A percentile compares a stretch with the other conserved stretches of the same genome.
phyloP scores from a whole-genome alignment of 2,888 invertebrate genomes.

The Coremacera marginata region DNA sequence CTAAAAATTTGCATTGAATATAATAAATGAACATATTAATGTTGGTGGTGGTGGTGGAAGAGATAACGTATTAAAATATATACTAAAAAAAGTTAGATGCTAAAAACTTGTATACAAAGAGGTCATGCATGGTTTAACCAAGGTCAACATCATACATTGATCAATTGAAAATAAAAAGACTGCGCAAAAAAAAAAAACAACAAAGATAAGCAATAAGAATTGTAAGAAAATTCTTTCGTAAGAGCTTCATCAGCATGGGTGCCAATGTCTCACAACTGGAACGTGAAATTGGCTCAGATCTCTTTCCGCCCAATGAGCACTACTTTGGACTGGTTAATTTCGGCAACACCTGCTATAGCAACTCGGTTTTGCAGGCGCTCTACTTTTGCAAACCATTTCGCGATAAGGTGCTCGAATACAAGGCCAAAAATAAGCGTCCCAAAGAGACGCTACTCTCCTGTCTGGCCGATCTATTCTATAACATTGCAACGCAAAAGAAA shows the following conservation, averaged over 20 bases:
- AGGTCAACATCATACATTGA: neutral
- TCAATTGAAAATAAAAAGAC: neutral
- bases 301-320: constrained; percentile 98
- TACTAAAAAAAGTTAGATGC: constrained; percentile 19
- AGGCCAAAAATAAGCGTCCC: constrained; percentile 93
- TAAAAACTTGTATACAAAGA: neutral
- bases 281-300: constrained; percentile 98
- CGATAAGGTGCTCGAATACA: constrained; percentile 98
- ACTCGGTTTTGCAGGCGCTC: constrained; percentile 98
- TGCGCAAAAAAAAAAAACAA: neutral
- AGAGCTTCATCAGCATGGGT: constrained; percentile 73
- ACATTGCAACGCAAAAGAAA: constrained; percentile 99
- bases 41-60: constrained; percentile 43
- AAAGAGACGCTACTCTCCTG: constrained; percentile 98
- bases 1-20: constrained; percentile 46
- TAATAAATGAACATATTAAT: constrained; percentile 32
- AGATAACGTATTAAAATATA: constrained; percentile 36
- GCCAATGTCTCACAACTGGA: constrained; percentile 99
- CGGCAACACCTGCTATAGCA: constrained; percentile 99
- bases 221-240: no score
- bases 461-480: constrained; percentile 98
- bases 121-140: neutral
- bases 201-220: no score
- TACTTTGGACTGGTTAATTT: constrained; percentile 99
- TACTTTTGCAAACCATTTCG: constrained; percentile 99